These are phyloP conservation scores for Homarus americanus DNA, from an alignment of 1,140 invertebrate species.

Conservation along the genomic window DNA sequence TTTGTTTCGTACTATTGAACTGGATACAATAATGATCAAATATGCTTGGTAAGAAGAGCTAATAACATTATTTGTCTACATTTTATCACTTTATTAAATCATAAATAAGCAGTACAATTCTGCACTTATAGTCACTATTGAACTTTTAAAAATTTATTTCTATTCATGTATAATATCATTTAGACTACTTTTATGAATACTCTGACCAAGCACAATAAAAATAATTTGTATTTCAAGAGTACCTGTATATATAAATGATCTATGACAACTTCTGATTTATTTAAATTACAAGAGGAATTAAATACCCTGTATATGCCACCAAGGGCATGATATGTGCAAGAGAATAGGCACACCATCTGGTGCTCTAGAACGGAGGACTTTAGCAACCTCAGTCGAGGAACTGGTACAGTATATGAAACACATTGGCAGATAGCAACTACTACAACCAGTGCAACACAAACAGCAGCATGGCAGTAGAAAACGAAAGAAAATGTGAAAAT, in stretches of 20 bases:
- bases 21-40: neutral
- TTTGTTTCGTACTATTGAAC: neutral
- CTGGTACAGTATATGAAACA: neutral
- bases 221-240: constrained; percentile 9
- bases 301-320: constrained; percentile 41
- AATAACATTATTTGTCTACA: neutral
- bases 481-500: neutral
- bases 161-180: neutral
- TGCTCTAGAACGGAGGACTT: neutral
- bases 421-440: neutral
- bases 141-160: constrained; percentile 1
- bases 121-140: neutral
- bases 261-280: constrained; percentile 21
- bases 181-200: constrained; percentile 7
- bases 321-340: constrained; percentile 49
- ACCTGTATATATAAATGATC: neutral
- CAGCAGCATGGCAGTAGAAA: neutral
- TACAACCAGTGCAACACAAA: neutral
- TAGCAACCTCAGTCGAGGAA: neutral
- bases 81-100: neutral
- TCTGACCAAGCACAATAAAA: constrained; percentile 19
- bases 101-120: neutral
- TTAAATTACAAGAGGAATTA: constrained; percentile 23
- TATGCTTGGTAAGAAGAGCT: neutral
- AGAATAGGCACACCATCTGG: constrained; percentile 16